Evolutionary conservation across 1,140 invertebrate species (phyloP), one percentile per base, ranked within the genome.

Genomic region (Aphelenchoides besseyi): DNA sequence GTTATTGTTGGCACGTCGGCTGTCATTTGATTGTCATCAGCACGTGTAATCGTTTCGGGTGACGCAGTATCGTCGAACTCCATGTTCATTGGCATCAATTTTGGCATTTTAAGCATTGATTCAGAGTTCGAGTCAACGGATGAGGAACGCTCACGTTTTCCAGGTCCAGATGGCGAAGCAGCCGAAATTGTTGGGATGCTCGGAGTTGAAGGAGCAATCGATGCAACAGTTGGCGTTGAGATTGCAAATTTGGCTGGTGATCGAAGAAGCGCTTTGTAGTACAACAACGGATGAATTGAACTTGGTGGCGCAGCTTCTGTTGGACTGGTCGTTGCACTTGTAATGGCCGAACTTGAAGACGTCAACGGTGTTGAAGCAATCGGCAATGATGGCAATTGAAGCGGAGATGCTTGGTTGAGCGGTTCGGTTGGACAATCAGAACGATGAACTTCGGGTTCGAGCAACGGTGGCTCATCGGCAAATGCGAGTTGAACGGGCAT

Each of bases 61-160:
- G n/a, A n/a, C n/a, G n/a, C n/a, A n/a, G 41, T 23, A 23, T 48
- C 41, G 41, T 23, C 23, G 41, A 16, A 64, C 8, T 64, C 26
- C n/a, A 5, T 29, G 23, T 8, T 18, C 55, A 59, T 59, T 33
- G 55, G 55, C 5, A 59, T 12, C 26, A 59, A 33, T 33, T 59
- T 59, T 33, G 55, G 55, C 55, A 59, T 59, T 33, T 59, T 59
- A 12, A 59, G 55, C 55, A 59, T 59, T 23, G 23, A 5, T 8
- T 59, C 55, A 5, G 55, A 59, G 41, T 48, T 48, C 5, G 55
- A 59, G 32, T 59, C 55, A 59, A 59, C 55, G 18, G 55, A 59
- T 8, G 55, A 5, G 12, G 55, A 59, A 8, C 55, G 55, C 18
- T 59, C 55, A 33, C 55, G 55, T 23, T 59, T 59, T 33, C 26